phyloP scores from a whole-genome alignment of 1,140 invertebrate species.

The Drosophila tani region DNA sequence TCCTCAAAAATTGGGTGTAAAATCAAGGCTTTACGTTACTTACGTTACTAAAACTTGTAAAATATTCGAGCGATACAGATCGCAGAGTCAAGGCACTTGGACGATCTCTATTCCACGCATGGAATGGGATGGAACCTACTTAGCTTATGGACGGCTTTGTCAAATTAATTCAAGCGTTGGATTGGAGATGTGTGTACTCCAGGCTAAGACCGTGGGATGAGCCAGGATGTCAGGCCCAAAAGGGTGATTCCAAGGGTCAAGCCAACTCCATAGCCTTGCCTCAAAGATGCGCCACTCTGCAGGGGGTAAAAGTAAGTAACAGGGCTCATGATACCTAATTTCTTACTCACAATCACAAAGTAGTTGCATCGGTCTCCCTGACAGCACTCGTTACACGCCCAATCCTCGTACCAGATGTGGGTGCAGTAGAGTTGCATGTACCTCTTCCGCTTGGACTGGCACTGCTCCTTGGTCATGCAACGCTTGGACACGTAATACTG shows the following conservation, averaged over 20 bases:
- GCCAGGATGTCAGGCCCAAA: slow-evolving; percentile 19
- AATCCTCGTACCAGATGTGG: slow-evolving; percentile 98
- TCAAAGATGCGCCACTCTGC: slow-evolving; percentile 53
- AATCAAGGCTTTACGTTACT: neutral
- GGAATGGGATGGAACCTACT: slow-evolving; percentile 39
- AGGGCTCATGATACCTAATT: too few relatives aligned
- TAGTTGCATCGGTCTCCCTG: slow-evolving; percentile 98
- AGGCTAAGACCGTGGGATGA: slow-evolving; percentile 22
- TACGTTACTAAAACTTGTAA: slow-evolving; percentile 14
- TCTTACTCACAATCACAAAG: slow-evolving; percentile 95
- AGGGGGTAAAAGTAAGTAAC: slow-evolving; percentile 2
- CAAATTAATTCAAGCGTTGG: slow-evolving; percentile 19
- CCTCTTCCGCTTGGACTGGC: slow-evolving; percentile 88
- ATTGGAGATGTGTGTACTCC: neutral
- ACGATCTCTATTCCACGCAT: slow-evolving; percentile 31
- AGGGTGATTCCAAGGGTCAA: slow-evolving; percentile 19
- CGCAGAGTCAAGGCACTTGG: slow-evolving; percentile 57
- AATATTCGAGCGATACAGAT: slow-evolving; percentile 18
- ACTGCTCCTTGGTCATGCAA: slow-evolving; percentile 93
- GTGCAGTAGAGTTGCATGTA: slow-evolving; percentile 92
- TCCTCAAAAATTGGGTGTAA: neutral
- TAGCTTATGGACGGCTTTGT: slow-evolving; percentile 46
- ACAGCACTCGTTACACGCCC: slow-evolving; percentile 98
- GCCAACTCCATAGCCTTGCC: neutral
- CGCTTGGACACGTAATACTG: slow-evolving; percentile 97